Conservation (phyloP, 2,888 invertebrate species). For the Cyclophora albipunctata region DNA sequence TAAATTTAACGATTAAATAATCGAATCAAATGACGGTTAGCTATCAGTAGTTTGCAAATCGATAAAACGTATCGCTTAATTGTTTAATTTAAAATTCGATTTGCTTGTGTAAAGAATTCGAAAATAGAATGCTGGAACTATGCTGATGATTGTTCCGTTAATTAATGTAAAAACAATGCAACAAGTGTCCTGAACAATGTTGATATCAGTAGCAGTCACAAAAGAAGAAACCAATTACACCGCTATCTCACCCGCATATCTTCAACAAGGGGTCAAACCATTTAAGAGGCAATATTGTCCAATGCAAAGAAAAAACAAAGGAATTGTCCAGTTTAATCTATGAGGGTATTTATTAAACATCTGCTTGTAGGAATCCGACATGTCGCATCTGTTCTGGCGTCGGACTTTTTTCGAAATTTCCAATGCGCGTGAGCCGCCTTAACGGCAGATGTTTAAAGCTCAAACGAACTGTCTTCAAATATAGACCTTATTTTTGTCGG, state of each 20-base stretch:
- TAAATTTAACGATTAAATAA: conserved; percentile 19
- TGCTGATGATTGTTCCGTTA: no score
- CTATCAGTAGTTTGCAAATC: no score
- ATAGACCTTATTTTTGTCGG: conserved; percentile 9
- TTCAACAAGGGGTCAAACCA: conserved; percentile 50
- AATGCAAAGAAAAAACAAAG: conserved; percentile 61
- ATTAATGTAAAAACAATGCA: conserved; percentile 5
- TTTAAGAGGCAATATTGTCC: conserved; percentile 62
- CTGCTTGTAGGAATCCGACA: conserved; percentile 70
- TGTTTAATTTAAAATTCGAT: no score
- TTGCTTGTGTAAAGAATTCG: no score
- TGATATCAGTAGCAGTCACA: conserved; percentile 30
- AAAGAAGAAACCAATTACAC: conserved; percentile 48
- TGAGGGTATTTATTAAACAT: conserved; percentile 70
- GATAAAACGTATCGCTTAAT: no score
- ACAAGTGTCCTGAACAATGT: conserved; percentile 32
- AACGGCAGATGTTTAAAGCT: conserved; percentile 61
- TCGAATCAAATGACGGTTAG: no score
- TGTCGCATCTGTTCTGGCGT: conserved; percentile 67
- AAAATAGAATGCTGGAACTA: no score
- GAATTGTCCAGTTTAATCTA: conserved; percentile 62
- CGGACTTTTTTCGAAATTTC: conserved; percentile 64
- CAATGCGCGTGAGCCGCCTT: conserved; percentile 62
- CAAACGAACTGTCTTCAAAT: conserved; percentile 10
- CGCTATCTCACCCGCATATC: conserved; percentile 63